A percentile compares a stretch with the other conserved stretches of the same genome.
Evolutionary conservation across 2,113 vertebrate genomes (phyloP).

Genomic region (Gymnocephalus cernua): DNA sequence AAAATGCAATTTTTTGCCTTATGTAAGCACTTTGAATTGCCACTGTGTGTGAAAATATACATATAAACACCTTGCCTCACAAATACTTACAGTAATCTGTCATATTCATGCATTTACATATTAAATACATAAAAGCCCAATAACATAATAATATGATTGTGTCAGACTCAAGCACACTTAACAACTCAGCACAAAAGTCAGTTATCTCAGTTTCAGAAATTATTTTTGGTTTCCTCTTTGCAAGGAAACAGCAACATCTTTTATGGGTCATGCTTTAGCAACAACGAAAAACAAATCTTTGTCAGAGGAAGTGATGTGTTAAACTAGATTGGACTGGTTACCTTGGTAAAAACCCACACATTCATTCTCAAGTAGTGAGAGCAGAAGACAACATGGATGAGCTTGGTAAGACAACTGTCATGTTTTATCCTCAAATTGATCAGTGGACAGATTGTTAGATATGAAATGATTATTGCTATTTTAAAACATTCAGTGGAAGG

Average conservation of each 20-base stretch:
- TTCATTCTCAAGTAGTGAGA: constrained; percentile 21
- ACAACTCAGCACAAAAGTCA: neutral
- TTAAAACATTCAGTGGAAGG: neutral
- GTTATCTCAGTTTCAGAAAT: constrained; percentile 1
- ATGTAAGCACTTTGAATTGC: neutral
- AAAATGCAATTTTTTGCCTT: neutral
- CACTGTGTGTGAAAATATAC: neutral
- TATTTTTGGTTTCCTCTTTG: constrained; percentile 19
- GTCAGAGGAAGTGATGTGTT: constrained; percentile 64
- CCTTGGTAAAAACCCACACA: constrained; percentile 28
- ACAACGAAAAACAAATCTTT: neutral
- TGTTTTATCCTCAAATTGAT: constrained; percentile 7
- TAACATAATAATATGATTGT: neutral
- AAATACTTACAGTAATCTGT: neutral
- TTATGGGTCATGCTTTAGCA: neutral
- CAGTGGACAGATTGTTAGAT: neutral
- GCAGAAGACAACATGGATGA: constrained; percentile 72
- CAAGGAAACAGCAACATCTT: neutral
- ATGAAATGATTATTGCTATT: neutral
- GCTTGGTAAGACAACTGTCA: constrained; percentile 70
- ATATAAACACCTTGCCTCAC: neutral
- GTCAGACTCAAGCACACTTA: too few relatives aligned
- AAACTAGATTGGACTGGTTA: constrained; percentile 11
- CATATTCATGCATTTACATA: neutral
- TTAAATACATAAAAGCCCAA: neutral